These are phyloP conservation scores for Telenomus remus DNA, from an alignment of 1,140 invertebrate species.

Conservation along the genomic window DNA sequence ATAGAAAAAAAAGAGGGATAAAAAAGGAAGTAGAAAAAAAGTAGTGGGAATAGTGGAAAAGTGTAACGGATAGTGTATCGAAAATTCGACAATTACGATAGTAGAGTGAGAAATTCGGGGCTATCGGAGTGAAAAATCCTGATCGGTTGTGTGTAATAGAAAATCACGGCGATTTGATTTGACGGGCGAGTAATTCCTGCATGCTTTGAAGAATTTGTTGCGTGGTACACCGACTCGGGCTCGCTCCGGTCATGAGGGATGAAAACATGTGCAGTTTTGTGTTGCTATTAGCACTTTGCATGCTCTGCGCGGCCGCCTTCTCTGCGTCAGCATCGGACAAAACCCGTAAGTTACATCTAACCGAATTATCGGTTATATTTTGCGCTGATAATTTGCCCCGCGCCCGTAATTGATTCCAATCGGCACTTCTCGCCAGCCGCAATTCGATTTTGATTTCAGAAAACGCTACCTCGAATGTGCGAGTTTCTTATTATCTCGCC, in stretches of 20 bases:
- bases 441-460: too few relatives aligned
- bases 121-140: slow-evolving; percentile 28
- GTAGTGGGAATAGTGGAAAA: neutral
- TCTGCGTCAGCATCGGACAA: slow-evolving; percentile 49
- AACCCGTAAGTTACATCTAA: slow-evolving; percentile 39
- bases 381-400: too few relatives aligned
- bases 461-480: neutral
- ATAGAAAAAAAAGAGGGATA: slow-evolving; percentile 3
- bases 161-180: slow-evolving; percentile 47
- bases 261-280: slow-evolving; percentile 71
- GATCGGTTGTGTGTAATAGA: slow-evolving; percentile 36
- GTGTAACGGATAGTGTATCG: slow-evolving; percentile 4
- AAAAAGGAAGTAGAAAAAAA: neutral
- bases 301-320: slow-evolving; percentile 58
- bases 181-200: slow-evolving; percentile 35
- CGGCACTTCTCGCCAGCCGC: too few relatives aligned
- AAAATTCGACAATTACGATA: slow-evolving; percentile 19
- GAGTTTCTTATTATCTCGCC: neutral
- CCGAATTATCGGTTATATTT: too few relatives aligned
- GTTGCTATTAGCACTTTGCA: slow-evolving; percentile 66
- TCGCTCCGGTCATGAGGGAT: slow-evolving; percentile 38
- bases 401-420: too few relatives aligned
- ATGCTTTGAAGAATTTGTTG: slow-evolving; percentile 44
- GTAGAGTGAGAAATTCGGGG: slow-evolving; percentile 13
- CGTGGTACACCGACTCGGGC: slow-evolving; percentile 27